Base-by-base conservation (phyloP, 2,797 vertebrate species). In the Podarcis siculus region DNA sequence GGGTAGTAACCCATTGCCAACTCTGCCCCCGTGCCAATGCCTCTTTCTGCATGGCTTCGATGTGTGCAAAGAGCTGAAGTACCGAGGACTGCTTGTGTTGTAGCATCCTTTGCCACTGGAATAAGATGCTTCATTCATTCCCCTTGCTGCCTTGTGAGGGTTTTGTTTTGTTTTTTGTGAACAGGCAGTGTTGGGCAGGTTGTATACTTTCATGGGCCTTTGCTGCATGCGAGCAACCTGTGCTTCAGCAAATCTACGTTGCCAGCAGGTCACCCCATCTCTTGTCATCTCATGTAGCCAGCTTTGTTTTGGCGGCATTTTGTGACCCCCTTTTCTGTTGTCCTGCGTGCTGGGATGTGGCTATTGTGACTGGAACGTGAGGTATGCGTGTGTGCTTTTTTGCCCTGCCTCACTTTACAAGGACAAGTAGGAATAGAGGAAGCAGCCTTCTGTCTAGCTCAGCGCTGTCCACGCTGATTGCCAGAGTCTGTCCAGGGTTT, bases 211-310 rank as follows among this genome's bases (percentile, higher is more conserved):
- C 37, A 12, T 67, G 39, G 35, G n/a, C 71, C 27, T 85, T n/a
- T 76, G 55, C 58, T 89, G 88, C 88, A 89, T 89, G 88, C 58
- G 42, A 77, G 83, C 79, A 77, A 86, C 80, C 76, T n/a, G 21
- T 25, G 83, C 88, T 89, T 86, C 42, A 39, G 88, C 79, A 58
- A 82, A 58, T 77, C 67, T 73, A 35, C 8, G 37, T 49, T 84
- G 49, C 45, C 35, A 45, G 15, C 35, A 5, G 71, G 23, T 66
- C 72, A 9, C 30, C 25, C 69, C 77, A 67, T 66, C n/a, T 89
- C 78, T 58, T 58, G 8, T 75, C 69, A 37, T 13, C 13, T 30
- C 9, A 30, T 23, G 30, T 58, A 35, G 49, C 64, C 76, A 32
- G 35, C 23, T 9, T 84, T 79, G 66, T 64, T 66, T 35, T 8